Evolutionary conservation across 2,113 vertebrate genomes (phyloP).

Genomic region (Cyanoramphus novaezelandiae): DNA sequence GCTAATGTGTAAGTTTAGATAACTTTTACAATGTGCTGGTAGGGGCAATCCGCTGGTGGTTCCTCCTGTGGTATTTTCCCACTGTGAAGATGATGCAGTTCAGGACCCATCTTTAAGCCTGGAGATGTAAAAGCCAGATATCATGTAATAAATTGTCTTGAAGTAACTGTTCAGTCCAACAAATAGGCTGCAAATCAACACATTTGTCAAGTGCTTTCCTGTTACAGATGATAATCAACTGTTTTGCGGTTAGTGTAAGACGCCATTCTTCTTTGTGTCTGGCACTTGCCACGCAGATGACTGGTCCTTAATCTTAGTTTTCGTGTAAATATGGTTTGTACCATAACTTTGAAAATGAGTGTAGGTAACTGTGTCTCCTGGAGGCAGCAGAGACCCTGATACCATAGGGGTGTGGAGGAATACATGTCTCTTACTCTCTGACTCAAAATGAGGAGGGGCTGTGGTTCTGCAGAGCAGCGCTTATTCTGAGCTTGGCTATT

Average conservation of each 20-base stretch:
- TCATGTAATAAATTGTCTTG: not conserved
- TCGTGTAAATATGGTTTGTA: not conserved
- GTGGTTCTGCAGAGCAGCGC: not conserved
- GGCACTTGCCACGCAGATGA: not conserved
- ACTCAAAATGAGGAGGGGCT: not conserved
- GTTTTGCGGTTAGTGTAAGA: not conserved
- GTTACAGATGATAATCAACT: constrained; percentile 28
- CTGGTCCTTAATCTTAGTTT: not conserved
- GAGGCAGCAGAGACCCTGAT: not conserved
- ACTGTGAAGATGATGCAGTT: not conserved
- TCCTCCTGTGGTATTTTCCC: constrained; percentile 29
- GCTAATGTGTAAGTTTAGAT: not conserved
- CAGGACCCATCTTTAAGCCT: not conserved
- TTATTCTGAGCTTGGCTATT: not conserved
- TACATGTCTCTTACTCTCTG: not conserved
- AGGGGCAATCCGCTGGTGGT: not conserved
- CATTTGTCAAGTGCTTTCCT: constrained; percentile 37
- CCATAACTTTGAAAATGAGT: not conserved
- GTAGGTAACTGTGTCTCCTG: not conserved
- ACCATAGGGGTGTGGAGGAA: not conserved
- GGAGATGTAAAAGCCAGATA: not conserved
- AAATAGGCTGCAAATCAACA: not conserved
- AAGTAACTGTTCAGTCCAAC: not conserved
- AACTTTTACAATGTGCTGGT: not conserved
- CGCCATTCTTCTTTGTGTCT: not conserved